A percentile compares a stretch with the other conserved stretches of the same genome.
These are phyloP conservation scores for Aplysia californica DNA, from an alignment of 1,140 invertebrate species.

Conservation along the genomic window DNA sequence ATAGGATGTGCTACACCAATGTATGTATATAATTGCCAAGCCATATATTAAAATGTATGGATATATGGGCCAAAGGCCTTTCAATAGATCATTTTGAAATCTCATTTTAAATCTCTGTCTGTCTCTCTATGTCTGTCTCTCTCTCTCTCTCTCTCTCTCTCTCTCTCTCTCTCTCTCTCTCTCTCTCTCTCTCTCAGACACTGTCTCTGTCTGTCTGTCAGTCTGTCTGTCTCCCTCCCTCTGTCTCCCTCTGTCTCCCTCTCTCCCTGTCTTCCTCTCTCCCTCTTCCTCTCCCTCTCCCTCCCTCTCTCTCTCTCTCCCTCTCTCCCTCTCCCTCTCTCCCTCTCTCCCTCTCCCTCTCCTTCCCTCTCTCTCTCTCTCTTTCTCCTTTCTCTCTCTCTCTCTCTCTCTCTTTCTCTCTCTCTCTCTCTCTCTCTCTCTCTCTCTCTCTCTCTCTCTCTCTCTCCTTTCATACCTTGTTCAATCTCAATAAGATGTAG, in stretches of 20 bases:
- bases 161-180: too few relatives aligned
- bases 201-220: neutral
- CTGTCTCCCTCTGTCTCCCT: neutral
- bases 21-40: too few relatives aligned
- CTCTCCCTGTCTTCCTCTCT: neutral
- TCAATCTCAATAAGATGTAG: too few relatives aligned
- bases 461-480: neutral
- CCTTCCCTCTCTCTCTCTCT: neutral
- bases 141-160: too few relatives aligned
- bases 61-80: too few relatives aligned
- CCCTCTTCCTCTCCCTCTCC: neutral
- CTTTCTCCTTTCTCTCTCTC: neutral
- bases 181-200: too few relatives aligned
- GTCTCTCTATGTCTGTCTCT: too few relatives aligned
- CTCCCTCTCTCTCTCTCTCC: neutral
- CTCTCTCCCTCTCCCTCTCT: neutral
- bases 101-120: too few relatives aligned
- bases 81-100: too few relatives aligned
- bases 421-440: neutral
- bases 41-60: too few relatives aligned
- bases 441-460: neutral
- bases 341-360: neutral
- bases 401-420: neutral
- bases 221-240: neutral
- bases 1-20: too few relatives aligned